These are phyloP conservation scores for Platycheirus albimanus DNA, from an alignment of 2,888 invertebrate genomes.

Conservation along the genomic window DNA sequence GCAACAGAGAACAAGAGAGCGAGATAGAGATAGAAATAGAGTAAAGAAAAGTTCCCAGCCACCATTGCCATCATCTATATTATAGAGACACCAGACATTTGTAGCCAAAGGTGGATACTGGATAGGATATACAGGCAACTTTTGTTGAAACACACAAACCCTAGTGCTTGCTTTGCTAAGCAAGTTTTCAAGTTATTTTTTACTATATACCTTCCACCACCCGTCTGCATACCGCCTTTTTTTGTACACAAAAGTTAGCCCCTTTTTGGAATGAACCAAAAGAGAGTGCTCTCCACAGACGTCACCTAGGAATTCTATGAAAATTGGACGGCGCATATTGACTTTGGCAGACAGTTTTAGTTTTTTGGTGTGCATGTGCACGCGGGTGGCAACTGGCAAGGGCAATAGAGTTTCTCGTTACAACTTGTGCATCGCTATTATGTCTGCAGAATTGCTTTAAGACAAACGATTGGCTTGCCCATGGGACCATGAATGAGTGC, in stretches of 20 bases:
- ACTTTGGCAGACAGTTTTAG: conserved; percentile 29
- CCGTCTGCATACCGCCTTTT: neutral
- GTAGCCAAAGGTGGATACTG: conserved; percentile 32
- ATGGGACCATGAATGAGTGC: conserved; percentile 23
- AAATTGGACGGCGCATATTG: conserved; percentile 37
- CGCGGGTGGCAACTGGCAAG: neutral
- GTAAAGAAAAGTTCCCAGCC: conserved; percentile 39
- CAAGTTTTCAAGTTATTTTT: conserved; percentile 41
- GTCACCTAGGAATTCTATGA: conserved; percentile 50
- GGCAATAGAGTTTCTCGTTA: conserved; percentile 31
- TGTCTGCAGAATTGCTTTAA: conserved; percentile 41
- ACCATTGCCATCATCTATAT: neutral
- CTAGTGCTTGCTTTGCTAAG: conserved; percentile 51
- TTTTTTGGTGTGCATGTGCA: neutral
- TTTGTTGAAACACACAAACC: neutral
- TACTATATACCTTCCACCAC: neutral
- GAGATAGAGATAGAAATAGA: neutral
- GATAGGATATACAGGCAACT: neutral
- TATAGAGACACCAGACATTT: conserved; percentile 6
- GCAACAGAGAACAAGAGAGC: neutral
- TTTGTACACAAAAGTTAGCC: conserved; percentile 40
- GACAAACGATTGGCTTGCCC: conserved; percentile 26
- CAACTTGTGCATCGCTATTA: conserved; percentile 24
- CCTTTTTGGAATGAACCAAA: conserved; percentile 14
- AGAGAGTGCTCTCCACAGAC: conserved; percentile 32